Conservation (phyloP, 2,797 vertebrate species). For the Alcedo quadribrachys region DNA sequence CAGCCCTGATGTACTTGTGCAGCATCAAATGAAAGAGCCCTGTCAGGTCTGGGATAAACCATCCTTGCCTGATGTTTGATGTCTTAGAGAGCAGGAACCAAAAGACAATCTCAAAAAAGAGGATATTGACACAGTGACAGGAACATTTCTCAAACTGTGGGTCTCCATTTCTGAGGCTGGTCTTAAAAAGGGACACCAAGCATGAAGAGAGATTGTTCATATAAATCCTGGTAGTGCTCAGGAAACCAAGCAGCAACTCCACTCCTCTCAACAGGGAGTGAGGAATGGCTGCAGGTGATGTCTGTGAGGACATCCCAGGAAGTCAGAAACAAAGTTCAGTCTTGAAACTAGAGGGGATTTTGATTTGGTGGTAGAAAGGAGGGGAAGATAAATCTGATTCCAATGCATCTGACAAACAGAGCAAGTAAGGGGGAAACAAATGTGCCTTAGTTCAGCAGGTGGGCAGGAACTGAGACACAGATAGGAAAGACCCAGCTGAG, state of each 20-base stretch:
- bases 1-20: not conserved
- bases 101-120: constrained; percentile 10
- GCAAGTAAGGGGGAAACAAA: not conserved
- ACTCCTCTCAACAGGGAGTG: accelerated
- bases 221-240: not conserved
- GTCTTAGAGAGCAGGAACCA: not conserved
- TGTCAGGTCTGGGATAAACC: not conserved
- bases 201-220: not conserved
- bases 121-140: not conserved
- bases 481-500: accelerated
- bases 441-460: too few species aligned
- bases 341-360: not conserved
- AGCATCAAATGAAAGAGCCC: not conserved
- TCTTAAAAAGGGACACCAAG: not conserved
- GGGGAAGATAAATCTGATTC: not conserved
- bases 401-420: not conserved
- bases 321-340: not conserved
- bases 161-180: not conserved
- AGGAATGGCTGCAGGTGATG: not conserved
- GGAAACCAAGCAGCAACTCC: not conserved
- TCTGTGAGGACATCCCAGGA: accelerated
- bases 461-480: not conserved
- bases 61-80: not conserved
- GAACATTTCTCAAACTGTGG: not conserved
- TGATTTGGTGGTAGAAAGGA: not conserved